Evolutionary conservation across 92 coral and sea anemone species (phyloP), one percentile per base, ranked within the genome.

Genomic region (Siderastrea siderea): DNA sequence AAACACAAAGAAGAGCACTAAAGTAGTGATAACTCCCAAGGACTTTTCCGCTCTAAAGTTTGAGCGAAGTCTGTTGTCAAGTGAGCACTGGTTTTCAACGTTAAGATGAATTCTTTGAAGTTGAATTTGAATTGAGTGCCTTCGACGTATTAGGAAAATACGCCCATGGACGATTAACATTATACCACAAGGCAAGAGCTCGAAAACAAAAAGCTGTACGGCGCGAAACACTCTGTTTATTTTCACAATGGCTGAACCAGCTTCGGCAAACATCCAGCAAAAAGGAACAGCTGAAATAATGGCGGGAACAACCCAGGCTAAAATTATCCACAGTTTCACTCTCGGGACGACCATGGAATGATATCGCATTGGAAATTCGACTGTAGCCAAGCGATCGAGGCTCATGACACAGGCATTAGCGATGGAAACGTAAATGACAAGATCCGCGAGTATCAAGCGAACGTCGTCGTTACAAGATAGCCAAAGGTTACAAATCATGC

Each of bases 361-460:
- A 60, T 86, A 86, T 5, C 90, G 11, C 78, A 86, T 48, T 6
- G 90, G 90, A 4, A 74, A 67, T 15, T 77, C 78, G 1, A 78
- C 90, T 5, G 90, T 79, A 19, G 81, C 66, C 70, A 77, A 58
- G n/a, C 90, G 90, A 68, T 86, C 90, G 7, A 86, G 61, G 16
- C 84, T 86, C 90, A 86, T 55, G 13, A 80, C 75, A 12, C 80
- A 64, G 49, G 78, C 71, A 19, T 71, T 86, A 38, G 84, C 84
- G 10, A 86, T 69, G 68, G 84, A 76, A 13, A 82, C 85, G n/a
- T 82, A 86, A 4, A 86, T 45, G 84, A 86, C 80, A 45, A 86
- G 81, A 78, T 86, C 85, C 14, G 71, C 15, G 44, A 78, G 66
- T 10, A 78, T 70, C 70, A 46, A 52, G 52, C 64, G 78, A 3